Conservation (phyloP, 2,113 vertebrate species). For the Calyptomena viridis region DNA sequence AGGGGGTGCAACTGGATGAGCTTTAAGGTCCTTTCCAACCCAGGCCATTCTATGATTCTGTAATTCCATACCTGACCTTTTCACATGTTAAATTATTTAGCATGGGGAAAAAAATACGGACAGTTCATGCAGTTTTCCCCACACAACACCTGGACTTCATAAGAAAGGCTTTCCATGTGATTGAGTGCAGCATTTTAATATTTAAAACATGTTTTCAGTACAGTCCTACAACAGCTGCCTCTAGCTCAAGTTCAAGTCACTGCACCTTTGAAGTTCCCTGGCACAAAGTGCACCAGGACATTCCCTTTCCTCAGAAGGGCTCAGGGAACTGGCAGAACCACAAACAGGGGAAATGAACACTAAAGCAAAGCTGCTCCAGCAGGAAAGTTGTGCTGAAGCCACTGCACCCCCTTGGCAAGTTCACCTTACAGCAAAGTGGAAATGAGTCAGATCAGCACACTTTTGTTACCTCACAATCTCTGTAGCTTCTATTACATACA, state of each 20-base stretch:
- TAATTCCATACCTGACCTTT: neutral
- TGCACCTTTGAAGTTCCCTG: neutral
- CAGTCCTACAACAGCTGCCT: neutral
- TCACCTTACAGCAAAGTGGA: neutral
- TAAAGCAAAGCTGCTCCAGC: neutral
- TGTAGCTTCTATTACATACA: neutral
- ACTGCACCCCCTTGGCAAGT: neutral
- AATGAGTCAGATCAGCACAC: neutral
- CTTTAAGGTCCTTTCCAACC: neutral
- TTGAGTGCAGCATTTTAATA: neutral
- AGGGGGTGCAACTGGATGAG: no score
- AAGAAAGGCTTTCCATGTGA: neutral
- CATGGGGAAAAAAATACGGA: rapidly evolving
- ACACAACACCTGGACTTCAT: neutral
- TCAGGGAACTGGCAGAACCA: neutral
- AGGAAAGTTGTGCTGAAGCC: neutral
- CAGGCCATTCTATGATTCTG: neutral
- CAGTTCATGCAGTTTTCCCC: neutral
- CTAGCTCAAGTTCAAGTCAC: neutral
- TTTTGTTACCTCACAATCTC: neutral
- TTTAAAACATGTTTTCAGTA: neutral
- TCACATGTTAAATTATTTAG: neutral
- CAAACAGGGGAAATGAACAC: neutral
- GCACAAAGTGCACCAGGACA: neutral
- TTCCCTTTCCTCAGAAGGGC: neutral